Base-by-base conservation (phyloP, 1,140 invertebrate genomes). In the Gryllus bimaculatus region DNA sequence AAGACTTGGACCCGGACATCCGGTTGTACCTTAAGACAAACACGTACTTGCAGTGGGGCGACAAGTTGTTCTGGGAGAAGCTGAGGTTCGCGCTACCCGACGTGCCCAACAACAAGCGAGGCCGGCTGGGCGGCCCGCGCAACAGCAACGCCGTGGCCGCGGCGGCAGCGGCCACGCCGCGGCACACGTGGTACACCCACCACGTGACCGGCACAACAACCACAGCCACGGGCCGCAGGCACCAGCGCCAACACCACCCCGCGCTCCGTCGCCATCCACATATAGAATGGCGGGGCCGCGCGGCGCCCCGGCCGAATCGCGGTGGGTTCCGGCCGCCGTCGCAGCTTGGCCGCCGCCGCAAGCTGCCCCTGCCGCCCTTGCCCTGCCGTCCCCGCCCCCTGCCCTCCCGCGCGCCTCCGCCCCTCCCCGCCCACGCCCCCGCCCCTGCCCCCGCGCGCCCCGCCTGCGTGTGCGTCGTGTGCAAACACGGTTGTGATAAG, bases 51-150 rank as follows among this genome's bases (percentile, higher is more conserved):
- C 93, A 95, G 84, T 96, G 95, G 93, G 94, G 94, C 79, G 96
- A 97, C 87, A 93, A 94, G 84, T 91, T 94, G 83, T 98, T 98
- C 87, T 98, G 96, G 96, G 92, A 96, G 83, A 97, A 97, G 86
- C 88, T 98, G 77, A 91, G 94, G 83, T 96, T 95, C 83, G 94
- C 95, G 26, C 92, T 98, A 91, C 96, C 96, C 66, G 93, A 94
- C 83, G 89, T 91, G 7, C 84, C 54, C 15, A 82, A 80, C 78
- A 81, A 80, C 47, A 80, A 83, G 74, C 49, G 80, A 21, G 26
- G 47, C 12, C 66, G 78, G 7, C 47, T 18, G 13, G 74, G 78
- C 49, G 5, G 90, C 75, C 85, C 90, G 15, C 87, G 89, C 8
- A 91, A 88, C 83, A 89, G 90, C 3, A 92, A 92, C 54, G 18